These are phyloP conservation scores for Pagetopsis macropterus DNA, from an alignment of 2,797 vertebrate genomes.

Conservation along the genomic window DNA sequence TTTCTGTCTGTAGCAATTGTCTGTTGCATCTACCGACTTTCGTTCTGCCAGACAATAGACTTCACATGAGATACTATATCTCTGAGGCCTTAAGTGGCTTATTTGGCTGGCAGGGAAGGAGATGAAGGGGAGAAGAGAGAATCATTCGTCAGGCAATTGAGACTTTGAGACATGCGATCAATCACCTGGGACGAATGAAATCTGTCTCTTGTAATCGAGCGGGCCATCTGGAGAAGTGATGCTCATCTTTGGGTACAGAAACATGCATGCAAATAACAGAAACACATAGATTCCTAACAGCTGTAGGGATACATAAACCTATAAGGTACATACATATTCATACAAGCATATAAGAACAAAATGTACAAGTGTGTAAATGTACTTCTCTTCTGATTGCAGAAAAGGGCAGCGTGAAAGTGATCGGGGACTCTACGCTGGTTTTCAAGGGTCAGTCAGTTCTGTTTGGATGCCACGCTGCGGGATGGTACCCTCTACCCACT, in stretches of 20 bases:
- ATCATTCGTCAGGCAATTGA: conserved; percentile 49
- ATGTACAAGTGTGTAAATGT: neutral
- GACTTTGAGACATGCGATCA: conserved; percentile 57
- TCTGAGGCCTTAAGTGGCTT: conserved; percentile 57
- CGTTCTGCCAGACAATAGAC: conserved; percentile 59
- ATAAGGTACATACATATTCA: neutral
- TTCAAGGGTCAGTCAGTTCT: conserved; percentile 74
- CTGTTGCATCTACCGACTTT: conserved; percentile 51
- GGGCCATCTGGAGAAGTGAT: conserved; percentile 20
- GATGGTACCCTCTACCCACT: conserved; percentile 85
- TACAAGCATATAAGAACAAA: neutral
- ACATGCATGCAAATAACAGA: neutral
- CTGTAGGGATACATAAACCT: neutral
- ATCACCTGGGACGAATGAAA: conserved; percentile 51
- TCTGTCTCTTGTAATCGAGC: conserved; percentile 41
- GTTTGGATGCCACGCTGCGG: conserved; percentile 84
- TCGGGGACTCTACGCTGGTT: conserved; percentile 71
- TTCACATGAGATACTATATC: conserved; percentile 62
- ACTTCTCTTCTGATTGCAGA: conserved; percentile 76
- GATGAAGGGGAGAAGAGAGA: conserved; percentile 50
- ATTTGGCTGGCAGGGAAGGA: conserved; percentile 54
- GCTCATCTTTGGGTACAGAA: conserved; percentile 20
- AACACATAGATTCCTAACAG: conserved; percentile 3
- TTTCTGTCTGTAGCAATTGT: conserved; percentile 67
- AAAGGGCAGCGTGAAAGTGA: conserved; percentile 83